Evolutionary conservation across 37 sponge, comb jelly and placozoan genomes (phyloP).

Genomic region (Beroe ovata): DNA sequence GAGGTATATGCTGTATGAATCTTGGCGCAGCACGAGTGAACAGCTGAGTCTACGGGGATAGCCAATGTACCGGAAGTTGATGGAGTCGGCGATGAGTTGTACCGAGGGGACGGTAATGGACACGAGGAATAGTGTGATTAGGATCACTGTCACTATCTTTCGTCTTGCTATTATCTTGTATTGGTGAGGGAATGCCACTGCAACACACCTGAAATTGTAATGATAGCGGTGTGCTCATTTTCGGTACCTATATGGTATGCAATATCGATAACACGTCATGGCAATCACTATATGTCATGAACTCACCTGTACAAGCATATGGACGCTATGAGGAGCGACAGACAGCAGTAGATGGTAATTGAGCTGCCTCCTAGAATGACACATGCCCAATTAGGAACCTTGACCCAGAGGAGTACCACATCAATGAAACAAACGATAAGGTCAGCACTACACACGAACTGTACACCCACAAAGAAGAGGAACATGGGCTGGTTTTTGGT

Average conservation of each 20-base stretch:
- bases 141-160: background rate
- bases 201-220: background rate
- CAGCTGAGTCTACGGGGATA: background rate
- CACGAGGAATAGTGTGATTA: background rate
- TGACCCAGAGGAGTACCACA: background rate
- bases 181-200: slow-evolving; percentile 5
- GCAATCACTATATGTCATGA: no score
- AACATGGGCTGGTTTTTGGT: slow-evolving; percentile 37
- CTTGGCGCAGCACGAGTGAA: background rate
- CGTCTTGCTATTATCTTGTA: slow-evolving; percentile 5
- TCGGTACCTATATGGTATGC: no score
- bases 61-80: background rate
- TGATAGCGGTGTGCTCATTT: no score
- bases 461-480: slow-evolving; percentile 32
- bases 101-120: background rate
- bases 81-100: background rate
- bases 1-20: slow-evolving; percentile 37
- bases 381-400: slow-evolving; percentile 21
- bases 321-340: slow-evolving; percentile 21
- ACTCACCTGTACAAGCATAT: slow-evolving; percentile 59
- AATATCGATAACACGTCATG: no score
- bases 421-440: background rate
- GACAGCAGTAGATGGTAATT: background rate
- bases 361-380: background rate
- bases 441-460: slow-evolving; percentile 16